Evolutionary conservation across 1,140 invertebrate species (phyloP), one percentile per base, ranked within the genome.

Genomic region (Neotoxoptera formosana): DNA sequence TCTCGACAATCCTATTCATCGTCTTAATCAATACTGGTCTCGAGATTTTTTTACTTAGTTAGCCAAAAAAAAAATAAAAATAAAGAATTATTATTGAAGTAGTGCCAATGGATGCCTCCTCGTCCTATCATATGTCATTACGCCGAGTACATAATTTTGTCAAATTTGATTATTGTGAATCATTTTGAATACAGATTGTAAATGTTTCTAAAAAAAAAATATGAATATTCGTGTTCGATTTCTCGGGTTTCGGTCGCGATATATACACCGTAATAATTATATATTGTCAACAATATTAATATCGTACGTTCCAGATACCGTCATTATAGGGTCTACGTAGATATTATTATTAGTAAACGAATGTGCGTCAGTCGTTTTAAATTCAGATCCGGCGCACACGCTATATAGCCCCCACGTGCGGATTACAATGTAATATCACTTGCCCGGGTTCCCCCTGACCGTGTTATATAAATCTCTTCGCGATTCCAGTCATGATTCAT

Each of bases 381-480:
- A 86, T 86, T 86, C 84, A 41, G 41, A 25, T 36, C 83, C 21
- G 21, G 21, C 83, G 41, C 83, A 20, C 36, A 9, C 36, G 60
- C n/a, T 67, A n/a, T 67, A 67, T 67, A 6, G 6, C 30, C 60
- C n/a, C n/a, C 60, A 30, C 17, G 60, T 76, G 60, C n/a, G 30
- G n/a, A 23, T 53, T 76, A 76, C 30, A 76, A 76, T 76, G 76
- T 36, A 83, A 34, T 9, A 83, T 83, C 76, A 34, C 21, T 36
- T 83, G 76, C 76, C 76, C 34, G 34, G 76, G 14, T 76, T 84
- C 83, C 83, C 23, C 34, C 34, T 41, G 83, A 14, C 45, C 48
- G 48, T 51, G 48, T 89, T 89, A 89, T 89, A 89, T 89, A 89
- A 89, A 89, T 88, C 48, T 23, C 7, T 89, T 89, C 30, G 56